phyloP scores from a whole-genome alignment of 2,888 invertebrate genomes.

The Heliconius ethilla region DNA sequence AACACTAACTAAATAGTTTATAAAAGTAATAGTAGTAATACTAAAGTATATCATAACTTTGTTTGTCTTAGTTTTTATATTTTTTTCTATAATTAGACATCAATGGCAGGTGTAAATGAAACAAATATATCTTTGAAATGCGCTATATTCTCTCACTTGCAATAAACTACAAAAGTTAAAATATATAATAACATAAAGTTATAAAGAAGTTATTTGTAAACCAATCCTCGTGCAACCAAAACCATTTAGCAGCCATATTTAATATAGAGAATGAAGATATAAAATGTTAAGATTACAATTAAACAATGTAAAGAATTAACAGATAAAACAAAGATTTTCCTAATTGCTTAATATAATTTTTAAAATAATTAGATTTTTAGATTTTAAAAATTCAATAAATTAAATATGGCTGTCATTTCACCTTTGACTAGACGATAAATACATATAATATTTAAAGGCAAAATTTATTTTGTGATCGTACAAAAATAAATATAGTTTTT shows the following conservation, averaged over 20 bases:
- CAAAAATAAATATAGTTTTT: constrained; percentile 22
- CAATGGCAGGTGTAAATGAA: constrained; percentile 35
- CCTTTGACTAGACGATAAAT: constrained; percentile 63
- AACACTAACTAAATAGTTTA: no score
- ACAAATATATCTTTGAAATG: constrained; percentile 58
- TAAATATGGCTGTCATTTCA: constrained; percentile 49
- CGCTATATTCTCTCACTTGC: constrained; percentile 67
- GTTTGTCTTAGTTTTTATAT: no score
- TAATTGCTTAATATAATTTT: neutral
- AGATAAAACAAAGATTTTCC: neutral
- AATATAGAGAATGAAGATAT: constrained; percentile 6
- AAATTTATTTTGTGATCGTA: constrained; percentile 35
- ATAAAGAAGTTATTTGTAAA: constrained; percentile 59
- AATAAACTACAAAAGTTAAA: constrained; percentile 64
- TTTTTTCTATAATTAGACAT: neutral
- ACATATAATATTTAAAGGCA: constrained; percentile 47
- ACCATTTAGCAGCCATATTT: constrained; percentile 47
- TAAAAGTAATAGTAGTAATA: no score
- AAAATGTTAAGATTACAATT: neutral
- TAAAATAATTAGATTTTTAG: neutral
- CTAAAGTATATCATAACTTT: constrained; percentile 54
- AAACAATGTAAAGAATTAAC: neutral
- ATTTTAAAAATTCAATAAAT: constrained; percentile 13
- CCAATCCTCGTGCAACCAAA: constrained; percentile 49
- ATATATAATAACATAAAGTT: constrained; percentile 58